phyloP scores from a whole-genome alignment of 2,888 invertebrate species.

The Seira musarum region DNA sequence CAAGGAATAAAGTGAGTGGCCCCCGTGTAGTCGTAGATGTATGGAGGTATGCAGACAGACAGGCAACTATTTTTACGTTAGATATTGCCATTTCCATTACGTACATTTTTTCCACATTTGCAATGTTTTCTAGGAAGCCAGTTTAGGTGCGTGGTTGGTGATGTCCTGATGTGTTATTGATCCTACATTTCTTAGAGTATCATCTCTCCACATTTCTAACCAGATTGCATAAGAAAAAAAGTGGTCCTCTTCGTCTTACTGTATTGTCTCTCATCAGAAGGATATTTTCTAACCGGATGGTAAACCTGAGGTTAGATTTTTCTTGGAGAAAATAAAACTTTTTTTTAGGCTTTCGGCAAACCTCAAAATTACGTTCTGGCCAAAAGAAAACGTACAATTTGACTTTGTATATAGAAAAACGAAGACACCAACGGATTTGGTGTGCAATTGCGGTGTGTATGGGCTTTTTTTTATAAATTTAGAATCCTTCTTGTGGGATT shows the following conservation, averaged over 20 bases:
- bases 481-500: background rate
- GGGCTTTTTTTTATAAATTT: background rate
- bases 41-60: background rate
- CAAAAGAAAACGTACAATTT: background rate
- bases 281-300: background rate
- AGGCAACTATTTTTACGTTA: background rate
- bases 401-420: no score
- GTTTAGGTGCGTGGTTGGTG: background rate
- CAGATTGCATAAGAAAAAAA: background rate
- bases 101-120: background rate
- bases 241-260: background rate
- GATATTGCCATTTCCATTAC: background rate
- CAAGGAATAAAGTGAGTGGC: background rate
- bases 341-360: background rate
- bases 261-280: background rate
- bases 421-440: background rate
- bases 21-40: background rate
- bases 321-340: background rate
- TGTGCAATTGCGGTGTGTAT: background rate
- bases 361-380: background rate
- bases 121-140: background rate
- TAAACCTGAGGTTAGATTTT: background rate
- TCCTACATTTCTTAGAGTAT: slow-evolving; percentile 12
- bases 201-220: background rate
- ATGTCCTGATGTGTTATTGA: slow-evolving; percentile 25